These are phyloP conservation scores for Pedetes capensis DNA, from an alignment of 2,113 vertebrate species.

Conservation along the genomic window DNA sequence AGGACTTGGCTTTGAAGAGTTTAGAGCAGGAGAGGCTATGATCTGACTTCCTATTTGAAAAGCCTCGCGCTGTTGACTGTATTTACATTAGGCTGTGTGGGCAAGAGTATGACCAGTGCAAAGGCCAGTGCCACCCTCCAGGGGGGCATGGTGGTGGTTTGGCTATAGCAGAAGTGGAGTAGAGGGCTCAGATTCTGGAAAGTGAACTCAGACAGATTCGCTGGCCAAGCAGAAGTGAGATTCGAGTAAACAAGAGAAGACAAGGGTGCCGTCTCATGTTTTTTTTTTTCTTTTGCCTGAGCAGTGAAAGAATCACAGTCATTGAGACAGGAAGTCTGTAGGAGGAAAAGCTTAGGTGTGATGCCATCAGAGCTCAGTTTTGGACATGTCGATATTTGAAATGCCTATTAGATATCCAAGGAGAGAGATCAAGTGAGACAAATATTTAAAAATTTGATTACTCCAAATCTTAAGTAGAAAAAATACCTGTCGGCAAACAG, in stretches of 20 bases:
- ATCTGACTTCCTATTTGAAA: background rate
- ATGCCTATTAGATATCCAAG: background rate
- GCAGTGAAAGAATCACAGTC: background rate
- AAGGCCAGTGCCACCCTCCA: background rate
- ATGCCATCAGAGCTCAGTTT: background rate
- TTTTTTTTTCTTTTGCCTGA: background rate
- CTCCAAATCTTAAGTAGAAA: background rate
- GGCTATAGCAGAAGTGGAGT: rapidly evolving
- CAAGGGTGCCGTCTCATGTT: background rate
- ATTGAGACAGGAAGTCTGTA: rapidly evolving
- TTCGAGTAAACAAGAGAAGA: background rate
- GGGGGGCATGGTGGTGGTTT: too few relatives aligned
- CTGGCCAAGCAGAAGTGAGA: background rate
- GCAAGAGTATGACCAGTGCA: rapidly evolving
- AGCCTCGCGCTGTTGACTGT: background rate
- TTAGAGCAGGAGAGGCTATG: background rate
- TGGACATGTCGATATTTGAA: background rate
- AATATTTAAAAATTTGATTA: background rate
- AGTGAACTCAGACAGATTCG: background rate
- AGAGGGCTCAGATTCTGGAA: background rate
- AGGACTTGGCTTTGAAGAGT: background rate
- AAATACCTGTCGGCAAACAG: background rate
- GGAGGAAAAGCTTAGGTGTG: too few relatives aligned
- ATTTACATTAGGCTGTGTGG: background rate
- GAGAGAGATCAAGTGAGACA: background rate